Conservation (phyloP, 2,888 invertebrate genomes). For the Gisinianus flammeolus region DNA sequence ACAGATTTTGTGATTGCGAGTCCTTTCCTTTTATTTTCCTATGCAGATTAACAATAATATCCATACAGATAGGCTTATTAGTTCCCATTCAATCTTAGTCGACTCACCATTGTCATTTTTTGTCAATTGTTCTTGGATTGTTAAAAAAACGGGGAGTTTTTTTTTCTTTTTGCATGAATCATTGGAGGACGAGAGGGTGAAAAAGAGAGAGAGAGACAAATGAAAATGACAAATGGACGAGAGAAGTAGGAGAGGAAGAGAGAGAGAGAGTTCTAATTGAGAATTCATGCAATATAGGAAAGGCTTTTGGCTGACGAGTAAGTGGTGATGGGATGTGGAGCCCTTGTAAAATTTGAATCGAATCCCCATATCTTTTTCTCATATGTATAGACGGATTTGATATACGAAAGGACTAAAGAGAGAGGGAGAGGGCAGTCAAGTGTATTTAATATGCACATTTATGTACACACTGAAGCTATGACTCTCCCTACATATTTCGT, state of each 20-base stretch:
- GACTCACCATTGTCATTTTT: not conserved
- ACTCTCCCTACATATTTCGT: too few relatives aligned
- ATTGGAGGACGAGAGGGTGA: conserved; percentile 10
- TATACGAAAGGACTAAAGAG: too few relatives aligned
- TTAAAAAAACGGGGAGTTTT: not conserved
- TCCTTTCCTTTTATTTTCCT: too few relatives aligned
- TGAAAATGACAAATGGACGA: conserved; percentile 27
- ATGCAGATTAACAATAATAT: not conserved
- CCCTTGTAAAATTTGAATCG: too few relatives aligned
- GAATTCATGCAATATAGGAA: conserved; percentile 2
- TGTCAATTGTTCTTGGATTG: not conserved
- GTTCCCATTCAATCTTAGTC: not conserved
- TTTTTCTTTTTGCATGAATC: conserved; percentile 20
- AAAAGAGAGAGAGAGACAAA: too few relatives aligned
- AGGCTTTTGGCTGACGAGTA: too few relatives aligned
- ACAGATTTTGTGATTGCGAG: too few relatives aligned
- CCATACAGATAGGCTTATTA: conserved; percentile 1
- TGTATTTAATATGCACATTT: not conserved
- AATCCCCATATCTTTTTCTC: not conserved
- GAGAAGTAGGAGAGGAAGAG: not conserved
- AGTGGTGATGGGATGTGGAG: too few relatives aligned
- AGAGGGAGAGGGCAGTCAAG: not conserved
- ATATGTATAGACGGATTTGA: too few relatives aligned
- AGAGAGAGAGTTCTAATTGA: conserved; percentile 1
- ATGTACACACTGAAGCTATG: too few relatives aligned